A percentile compares a stretch with the other conserved stretches of the same genome.
These are phyloP conservation scores for Amphibalanus amphitrite DNA, from an alignment of 1,140 invertebrate genomes.

Conservation along the genomic window DNA sequence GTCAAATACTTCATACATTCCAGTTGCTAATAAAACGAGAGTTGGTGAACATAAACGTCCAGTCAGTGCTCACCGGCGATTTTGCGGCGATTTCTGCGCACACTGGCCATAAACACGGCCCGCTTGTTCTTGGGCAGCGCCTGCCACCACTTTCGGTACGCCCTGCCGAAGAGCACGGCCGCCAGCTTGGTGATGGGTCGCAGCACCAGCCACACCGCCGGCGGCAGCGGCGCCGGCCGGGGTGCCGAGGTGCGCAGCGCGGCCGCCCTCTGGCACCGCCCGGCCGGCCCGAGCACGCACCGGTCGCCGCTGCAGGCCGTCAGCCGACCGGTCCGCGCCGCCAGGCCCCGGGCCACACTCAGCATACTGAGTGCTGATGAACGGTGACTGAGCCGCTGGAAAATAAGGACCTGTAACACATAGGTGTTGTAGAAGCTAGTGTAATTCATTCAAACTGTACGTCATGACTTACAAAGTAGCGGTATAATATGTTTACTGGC, in stretches of 20 bases:
- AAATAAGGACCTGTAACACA: too few relatives aligned
- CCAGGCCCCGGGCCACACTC: neutral
- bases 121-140: slow-evolving; percentile 24
- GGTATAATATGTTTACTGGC: too few relatives aligned
- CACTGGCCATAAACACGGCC: slow-evolving; percentile 18
- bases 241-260: neutral
- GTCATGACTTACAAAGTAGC: too few relatives aligned
- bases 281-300: too few relatives aligned
- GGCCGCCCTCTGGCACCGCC: too few relatives aligned
- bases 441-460: too few relatives aligned
- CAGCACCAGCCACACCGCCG: slow-evolving; percentile 15
- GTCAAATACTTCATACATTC: too few relatives aligned
- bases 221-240: neutral
- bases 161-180: slow-evolving; percentile 26
- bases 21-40: too few relatives aligned
- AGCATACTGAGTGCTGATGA: neutral
- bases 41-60: too few relatives aligned
- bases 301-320: neutral
- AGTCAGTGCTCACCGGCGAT: slow-evolving; percentile 15
- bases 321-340: neutral
- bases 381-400: too few relatives aligned
- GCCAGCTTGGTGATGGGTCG: slow-evolving; percentile 24
- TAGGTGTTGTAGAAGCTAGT: too few relatives aligned
- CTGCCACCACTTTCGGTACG: slow-evolving; percentile 32
- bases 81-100: slow-evolving; percentile 23